These are phyloP conservation scores for Tetramorium simillimum DNA, from an alignment of 1,140 invertebrate species.

Conservation along the genomic window DNA sequence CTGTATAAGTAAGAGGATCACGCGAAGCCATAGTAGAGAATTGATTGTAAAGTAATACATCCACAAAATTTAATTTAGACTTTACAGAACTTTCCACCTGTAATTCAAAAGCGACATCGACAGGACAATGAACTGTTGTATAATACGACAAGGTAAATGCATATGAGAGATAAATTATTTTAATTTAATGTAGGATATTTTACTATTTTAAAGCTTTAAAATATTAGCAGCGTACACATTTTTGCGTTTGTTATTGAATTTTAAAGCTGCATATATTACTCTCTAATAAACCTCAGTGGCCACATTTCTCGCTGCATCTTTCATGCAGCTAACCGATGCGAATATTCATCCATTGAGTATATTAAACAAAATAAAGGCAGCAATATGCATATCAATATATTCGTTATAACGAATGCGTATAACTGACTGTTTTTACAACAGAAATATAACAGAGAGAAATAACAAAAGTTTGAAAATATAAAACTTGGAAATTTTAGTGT, in stretches of 20 bases:
- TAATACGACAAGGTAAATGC: background rate
- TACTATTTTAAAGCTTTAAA: background rate
- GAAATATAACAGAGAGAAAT: background rate
- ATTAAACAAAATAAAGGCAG: constrained; percentile 29
- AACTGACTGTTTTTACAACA: background rate
- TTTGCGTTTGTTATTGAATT: background rate
- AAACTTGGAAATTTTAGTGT: background rate
- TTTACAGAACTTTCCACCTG: background rate
- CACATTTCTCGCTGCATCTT: constrained; percentile 7
- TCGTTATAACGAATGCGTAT: background rate
- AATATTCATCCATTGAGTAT: background rate
- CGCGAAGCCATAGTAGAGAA: constrained; percentile 48
- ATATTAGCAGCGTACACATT: background rate
- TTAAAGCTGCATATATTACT: background rate
- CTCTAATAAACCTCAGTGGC: background rate
- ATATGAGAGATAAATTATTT: background rate
- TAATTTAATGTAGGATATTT: background rate
- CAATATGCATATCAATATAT: background rate
- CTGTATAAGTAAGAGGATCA: constrained; percentile 42
- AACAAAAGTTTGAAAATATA: background rate
- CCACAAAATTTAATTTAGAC: constrained; percentile 46
- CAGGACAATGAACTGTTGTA: background rate
- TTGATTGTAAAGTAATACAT: constrained; percentile 53
- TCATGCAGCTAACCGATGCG: background rate
- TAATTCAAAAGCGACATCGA: background rate